A percentile compares a stretch with the other conserved stretches of the same genome.
Evolutionary conservation across 2,113 vertebrate genomes (phyloP).

Genomic region (Marmota flaviventris): DNA sequence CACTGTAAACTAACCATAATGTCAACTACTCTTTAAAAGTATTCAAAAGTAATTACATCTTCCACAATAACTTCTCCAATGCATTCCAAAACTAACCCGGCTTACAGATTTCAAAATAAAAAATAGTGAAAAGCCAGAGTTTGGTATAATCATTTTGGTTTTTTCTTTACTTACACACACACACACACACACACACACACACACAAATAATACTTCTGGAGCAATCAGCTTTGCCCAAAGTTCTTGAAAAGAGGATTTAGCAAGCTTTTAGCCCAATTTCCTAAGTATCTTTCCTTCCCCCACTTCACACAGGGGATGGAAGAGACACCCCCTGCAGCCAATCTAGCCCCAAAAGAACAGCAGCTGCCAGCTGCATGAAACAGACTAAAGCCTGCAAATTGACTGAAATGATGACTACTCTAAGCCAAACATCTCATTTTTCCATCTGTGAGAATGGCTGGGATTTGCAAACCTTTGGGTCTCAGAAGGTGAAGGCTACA

Average conservation of each 20-base stretch:
- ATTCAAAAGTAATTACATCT: conserved; percentile 38
- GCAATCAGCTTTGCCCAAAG: not conserved
- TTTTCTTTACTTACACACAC: not conserved
- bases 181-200: not conserved
- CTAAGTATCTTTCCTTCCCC: not conserved
- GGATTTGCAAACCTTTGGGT: conserved; percentile 68
- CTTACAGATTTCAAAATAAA: not conserved
- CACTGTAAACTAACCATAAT: not conserved
- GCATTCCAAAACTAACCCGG: not conserved
- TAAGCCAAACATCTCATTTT: conserved; percentile 77
- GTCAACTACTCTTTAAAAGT: conserved; percentile 4
- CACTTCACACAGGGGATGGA: conserved; percentile 1
- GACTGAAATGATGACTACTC: conserved; percentile 50
- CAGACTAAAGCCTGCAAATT: conserved; percentile 41
- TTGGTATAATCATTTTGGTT: conserved; percentile 23
- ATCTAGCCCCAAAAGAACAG: conserved; percentile 24
- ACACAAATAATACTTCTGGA: conserved; percentile 33
- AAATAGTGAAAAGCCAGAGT: not conserved
- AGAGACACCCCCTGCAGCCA: not conserved
- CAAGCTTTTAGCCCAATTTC: not conserved
- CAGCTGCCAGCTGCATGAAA: conserved; percentile 58
- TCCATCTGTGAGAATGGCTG: conserved; percentile 57
- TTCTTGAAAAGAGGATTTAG: not conserved
- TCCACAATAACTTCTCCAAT: not conserved
- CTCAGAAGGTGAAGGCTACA: conserved; percentile 29